Conservation (phyloP, 2,113 vertebrate genomes). For the Stegostoma tigrinum region DNA sequence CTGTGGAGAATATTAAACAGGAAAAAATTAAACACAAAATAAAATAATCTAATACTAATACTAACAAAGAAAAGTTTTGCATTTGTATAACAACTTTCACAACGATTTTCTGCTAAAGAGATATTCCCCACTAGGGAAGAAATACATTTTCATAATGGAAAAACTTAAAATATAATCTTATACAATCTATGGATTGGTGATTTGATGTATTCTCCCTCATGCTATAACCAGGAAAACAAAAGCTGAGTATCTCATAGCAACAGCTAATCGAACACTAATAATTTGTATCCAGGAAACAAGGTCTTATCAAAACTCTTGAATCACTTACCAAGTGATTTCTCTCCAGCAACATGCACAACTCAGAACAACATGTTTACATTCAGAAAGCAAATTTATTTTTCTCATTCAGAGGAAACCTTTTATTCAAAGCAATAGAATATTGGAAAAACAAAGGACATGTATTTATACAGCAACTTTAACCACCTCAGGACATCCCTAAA, state of each 20-base stretch:
- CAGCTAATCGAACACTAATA: background rate
- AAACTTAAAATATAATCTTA: background rate
- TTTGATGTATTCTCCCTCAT: background rate
- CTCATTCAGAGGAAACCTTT: background rate
- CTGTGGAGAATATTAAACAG: background rate
- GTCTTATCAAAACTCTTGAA: background rate
- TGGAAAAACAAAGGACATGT: background rate
- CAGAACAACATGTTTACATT: background rate
- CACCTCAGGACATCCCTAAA: background rate
- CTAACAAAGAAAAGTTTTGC: background rate
- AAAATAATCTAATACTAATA: background rate
- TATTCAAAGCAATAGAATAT: background rate
- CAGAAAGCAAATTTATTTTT: background rate
- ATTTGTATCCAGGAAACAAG: background rate
- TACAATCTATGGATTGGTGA: background rate
- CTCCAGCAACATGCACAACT: background rate
- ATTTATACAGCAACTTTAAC: background rate
- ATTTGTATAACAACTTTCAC: background rate
- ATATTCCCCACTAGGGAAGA: background rate
- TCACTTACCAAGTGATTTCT: background rate
- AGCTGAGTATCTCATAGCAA: constrained; percentile 17
- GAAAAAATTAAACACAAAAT: background rate
- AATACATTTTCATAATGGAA: background rate
- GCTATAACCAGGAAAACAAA: constrained; percentile 5
- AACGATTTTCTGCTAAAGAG: background rate